These are phyloP conservation scores for Cyphomyrus plagiostoma DNA, from an alignment of 2,113 vertebrate species.

Conservation along the genomic window DNA sequence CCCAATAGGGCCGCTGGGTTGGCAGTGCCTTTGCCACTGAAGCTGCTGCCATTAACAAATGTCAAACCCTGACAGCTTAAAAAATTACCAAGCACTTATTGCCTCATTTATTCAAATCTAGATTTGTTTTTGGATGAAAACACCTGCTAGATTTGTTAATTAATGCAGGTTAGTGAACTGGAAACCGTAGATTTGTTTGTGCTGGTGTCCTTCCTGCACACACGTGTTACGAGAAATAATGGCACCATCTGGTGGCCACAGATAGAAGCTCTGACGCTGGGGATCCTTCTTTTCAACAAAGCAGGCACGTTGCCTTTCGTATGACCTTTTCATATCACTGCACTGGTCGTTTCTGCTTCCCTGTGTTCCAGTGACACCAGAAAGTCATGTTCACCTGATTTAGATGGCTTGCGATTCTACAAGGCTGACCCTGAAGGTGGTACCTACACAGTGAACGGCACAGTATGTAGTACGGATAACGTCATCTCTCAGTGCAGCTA, in stretches of 20 bases:
- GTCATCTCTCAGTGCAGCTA: not conserved
- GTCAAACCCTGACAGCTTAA: not conserved
- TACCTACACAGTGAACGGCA: not conserved
- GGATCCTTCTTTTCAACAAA: not conserved
- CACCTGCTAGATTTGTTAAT: not conserved
- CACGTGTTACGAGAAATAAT: not conserved
- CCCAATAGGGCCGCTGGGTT: not conserved
- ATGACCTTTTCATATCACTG: not conserved
- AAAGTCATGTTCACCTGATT: not conserved
- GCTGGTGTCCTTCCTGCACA: not conserved
- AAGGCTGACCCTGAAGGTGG: not conserved
- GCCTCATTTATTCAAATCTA: slow-evolving; percentile 9
- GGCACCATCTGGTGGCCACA: slow-evolving; percentile 13
- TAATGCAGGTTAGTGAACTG: not conserved
- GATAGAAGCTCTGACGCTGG: not conserved
- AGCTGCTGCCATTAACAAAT: not conserved
- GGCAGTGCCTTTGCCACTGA: not conserved
- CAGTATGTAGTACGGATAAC: not conserved
- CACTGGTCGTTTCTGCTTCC: not conserved
- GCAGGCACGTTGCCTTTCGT: not conserved
- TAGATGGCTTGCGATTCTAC: not conserved
- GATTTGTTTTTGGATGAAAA: not conserved
- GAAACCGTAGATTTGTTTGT: not conserved
- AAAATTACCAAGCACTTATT: not conserved
- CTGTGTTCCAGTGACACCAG: not conserved